Evolutionary conservation across 2,888 invertebrate species (phyloP).

Genomic region (Pogonocherus hispidulus): DNA sequence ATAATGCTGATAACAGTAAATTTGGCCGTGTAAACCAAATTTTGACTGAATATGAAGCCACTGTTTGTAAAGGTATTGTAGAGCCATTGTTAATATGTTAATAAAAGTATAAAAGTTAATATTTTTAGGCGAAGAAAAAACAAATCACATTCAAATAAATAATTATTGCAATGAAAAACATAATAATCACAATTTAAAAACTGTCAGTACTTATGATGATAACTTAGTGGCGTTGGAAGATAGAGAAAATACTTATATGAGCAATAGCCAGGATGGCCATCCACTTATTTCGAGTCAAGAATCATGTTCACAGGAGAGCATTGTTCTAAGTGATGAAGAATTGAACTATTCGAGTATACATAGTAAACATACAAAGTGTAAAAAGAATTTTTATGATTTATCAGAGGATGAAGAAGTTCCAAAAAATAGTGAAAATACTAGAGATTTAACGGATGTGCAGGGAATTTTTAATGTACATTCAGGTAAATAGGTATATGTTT

Average conservation of each 20-base stretch:
- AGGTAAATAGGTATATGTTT: conserved; percentile 23
- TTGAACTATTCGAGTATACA: conserved; percentile 73
- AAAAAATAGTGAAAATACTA: conserved; percentile 3
- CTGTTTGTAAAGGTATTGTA: neutral
- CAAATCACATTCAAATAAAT: neutral
- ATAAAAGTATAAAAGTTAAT: neutral
- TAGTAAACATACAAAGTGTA: conserved; percentile 56
- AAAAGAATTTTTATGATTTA: conserved; percentile 32
- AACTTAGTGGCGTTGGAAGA: neutral
- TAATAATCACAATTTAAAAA: neutral
- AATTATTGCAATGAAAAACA: neutral
- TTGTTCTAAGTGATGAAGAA: conserved; percentile 73
- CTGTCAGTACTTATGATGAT: neutral
- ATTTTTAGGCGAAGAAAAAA: conserved; percentile 1
- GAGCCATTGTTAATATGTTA: neutral
- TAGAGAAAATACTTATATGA: neutral
- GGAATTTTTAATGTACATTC: conserved; percentile 28
- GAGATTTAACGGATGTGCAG: conserved; percentile 14
- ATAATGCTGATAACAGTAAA: neutral
- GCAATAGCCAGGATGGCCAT: neutral
- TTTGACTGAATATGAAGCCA: conserved; percentile 31
- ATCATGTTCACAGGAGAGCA: conserved; percentile 52
- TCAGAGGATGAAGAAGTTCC: conserved; percentile 18
- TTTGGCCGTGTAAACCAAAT: conserved; percentile 50
- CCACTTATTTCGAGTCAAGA: conserved; percentile 33